These are phyloP conservation scores for Miniopterus natalensis DNA, from an alignment of 2,113 vertebrate species.

Conservation along the genomic window DNA sequence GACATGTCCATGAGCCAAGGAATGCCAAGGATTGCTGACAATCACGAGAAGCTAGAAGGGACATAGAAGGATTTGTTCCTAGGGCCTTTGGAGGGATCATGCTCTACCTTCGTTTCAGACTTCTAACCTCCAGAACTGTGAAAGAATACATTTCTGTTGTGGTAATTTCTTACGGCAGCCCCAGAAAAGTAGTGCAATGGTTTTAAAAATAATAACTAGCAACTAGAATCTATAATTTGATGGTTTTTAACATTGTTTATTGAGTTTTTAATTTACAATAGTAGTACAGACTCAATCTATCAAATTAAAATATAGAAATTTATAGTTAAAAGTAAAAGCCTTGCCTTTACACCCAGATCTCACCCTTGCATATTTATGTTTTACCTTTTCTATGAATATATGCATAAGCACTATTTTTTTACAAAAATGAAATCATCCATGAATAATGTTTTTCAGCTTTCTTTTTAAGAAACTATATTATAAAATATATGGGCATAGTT, in stretches of 20 bases:
- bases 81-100: not conserved
- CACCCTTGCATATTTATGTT: not conserved
- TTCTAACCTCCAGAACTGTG: not conserved
- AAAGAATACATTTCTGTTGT: slow-evolving; percentile 17
- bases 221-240: not conserved
- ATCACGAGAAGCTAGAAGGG: not conserved
- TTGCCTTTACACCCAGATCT: not conserved
- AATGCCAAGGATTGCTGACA: not conserved
- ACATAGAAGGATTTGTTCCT: not conserved
- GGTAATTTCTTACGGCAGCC: not conserved
- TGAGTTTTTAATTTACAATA: not conserved
- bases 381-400: slow-evolving; percentile 28
- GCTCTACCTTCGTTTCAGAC: not conserved
- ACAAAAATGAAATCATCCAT: not conserved
- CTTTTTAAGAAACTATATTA: not conserved
- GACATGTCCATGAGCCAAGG: not conserved
- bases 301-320: slow-evolving; percentile 22
- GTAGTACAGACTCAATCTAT: not conserved
- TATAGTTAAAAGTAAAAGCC: not conserved
- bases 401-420: not conserved
- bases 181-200: not conserved
- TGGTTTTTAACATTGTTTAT: slow-evolving; percentile 15
- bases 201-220: slow-evolving; percentile 45
- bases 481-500: not conserved
- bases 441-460: not conserved